Evolutionary conservation across 2,888 invertebrate genomes (phyloP), one percentile per base, ranked within the genome.

Genomic region (Aphodius granarius): DNA sequence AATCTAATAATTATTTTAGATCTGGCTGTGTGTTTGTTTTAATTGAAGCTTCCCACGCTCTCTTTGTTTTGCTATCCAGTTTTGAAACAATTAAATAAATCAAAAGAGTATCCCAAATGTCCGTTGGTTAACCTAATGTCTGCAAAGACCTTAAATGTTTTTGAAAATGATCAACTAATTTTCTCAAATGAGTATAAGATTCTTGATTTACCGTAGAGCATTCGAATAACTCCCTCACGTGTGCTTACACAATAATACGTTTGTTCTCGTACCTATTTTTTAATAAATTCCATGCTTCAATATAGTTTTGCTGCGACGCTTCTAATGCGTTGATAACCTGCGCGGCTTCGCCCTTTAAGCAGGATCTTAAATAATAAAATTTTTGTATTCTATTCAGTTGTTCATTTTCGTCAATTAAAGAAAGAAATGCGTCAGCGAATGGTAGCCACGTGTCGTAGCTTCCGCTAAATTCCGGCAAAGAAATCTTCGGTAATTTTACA

Each of bases 111-210:
- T 81, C 80, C 81, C 82, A 83, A 13, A 68, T 20, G 0, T 81
- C 78, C 19, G 78, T 78, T 3, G 79, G 77, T n/a, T 77, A 73
- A 17, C 78, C 79, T n/a, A 83, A 65, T 0, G 78, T 75, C 19
- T 80, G 77, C 21, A 82, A 73, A 0, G 81, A 78, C 5, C 78
- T 76, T 18, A 81, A 65, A 64, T 82, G 82, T 72, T 79, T 82
- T 5, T 75, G 18, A 2, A 80, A 66, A 5, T 75, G 66, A 63
- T 82, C 81, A 3, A 79, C 63, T 0, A 83, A 72, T 18, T 78
- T 73, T n/a, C 81, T 66, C 19, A 82, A 70, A 2, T 70, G 72
- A 0, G 6, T 6, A 3, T 63, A 19, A 16, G 76, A 75, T 78
- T 80, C 80, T 18, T 78, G 74, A 3, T 9, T 63, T 19, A 75